Conservation (phyloP, 2,888 invertebrate genomes). For the Agriopis aurantiaria region DNA sequence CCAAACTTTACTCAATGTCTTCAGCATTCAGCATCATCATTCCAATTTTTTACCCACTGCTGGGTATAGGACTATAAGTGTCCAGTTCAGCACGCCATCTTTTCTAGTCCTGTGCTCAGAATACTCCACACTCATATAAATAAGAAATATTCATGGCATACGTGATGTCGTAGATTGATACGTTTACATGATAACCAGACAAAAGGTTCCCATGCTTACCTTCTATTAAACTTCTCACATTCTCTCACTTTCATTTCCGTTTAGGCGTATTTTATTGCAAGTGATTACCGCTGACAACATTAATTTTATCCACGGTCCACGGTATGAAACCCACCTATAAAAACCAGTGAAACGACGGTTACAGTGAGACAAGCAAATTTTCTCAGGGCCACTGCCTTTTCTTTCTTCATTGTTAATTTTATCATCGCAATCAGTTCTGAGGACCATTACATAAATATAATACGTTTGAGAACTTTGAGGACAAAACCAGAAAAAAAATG, state of each 20-base stretch:
- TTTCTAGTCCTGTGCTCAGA: not conserved
- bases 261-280: conserved; percentile 37
- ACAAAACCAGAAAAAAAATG: conserved; percentile 1
- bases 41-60: too few species aligned
- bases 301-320: conserved; percentile 54
- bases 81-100: too few species aligned
- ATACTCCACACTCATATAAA: not conserved
- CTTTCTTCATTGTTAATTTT: conserved; percentile 55
- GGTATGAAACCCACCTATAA: conserved; percentile 57
- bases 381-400: conserved; percentile 66
- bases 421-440: conserved; percentile 47
- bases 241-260: conserved; percentile 46
- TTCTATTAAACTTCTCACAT: conserved; percentile 40
- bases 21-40: too few species aligned
- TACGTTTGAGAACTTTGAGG: conserved; percentile 28
- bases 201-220: conserved; percentile 41
- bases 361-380: conserved; percentile 62
- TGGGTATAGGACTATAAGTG: too few species aligned
- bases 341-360: conserved; percentile 66
- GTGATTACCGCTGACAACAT: conserved; percentile 49
- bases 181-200: conserved; percentile 17
- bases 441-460: conserved; percentile 28
- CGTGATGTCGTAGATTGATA: conserved; percentile 28
- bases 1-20: too few species aligned
- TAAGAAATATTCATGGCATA: conserved; percentile 2